Base-by-base conservation (phyloP, 2,888 invertebrate genomes). In the Megamerina dolium region DNA sequence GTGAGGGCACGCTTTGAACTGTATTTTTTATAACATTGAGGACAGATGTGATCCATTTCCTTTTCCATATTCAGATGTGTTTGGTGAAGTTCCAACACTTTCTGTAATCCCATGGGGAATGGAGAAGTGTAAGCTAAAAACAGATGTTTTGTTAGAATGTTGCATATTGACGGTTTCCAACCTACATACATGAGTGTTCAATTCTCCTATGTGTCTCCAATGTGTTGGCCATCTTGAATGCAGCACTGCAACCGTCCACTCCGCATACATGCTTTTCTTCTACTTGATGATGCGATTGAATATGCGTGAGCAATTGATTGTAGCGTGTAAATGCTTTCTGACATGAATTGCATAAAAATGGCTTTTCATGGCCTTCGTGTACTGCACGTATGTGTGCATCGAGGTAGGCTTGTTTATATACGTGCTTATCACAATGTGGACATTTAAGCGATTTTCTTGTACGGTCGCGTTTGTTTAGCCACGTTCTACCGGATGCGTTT, bases 1-100 rank as follows among this genome's bases (percentile, higher is more conserved):
- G 54, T 58, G 2, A 69, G 49, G 0, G 69, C 65, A 31, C 64
- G 61, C 14, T 59, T 63, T 2, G 68, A 66, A 43, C 66, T 64
- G 17, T 63, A 68, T 31, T 56, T 48, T 3, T 62, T 61, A n/a
- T 50, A 53, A 33, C 68, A 68, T 4, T 60, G 49, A 14, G 56
- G 51, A 16, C 67, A 67, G 8, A 52, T 49, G n/a, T 61, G 50
- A 3, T 54, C 53, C 35, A 41, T 31, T 29, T 37, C 46, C 2
- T 30, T 31, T 21, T 45, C 47, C 10, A 20, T 8, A 19, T 17
- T 49, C 5, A 30, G 26, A 8, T 33, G 20, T n/a, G 38, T 21
- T n/a, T 18, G 29, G 30, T 49, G 47, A 3, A 39, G 10, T 27
- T 49, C 45, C 4, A 41, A n/a, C 18, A 46, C 45, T 21, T 45